Evolutionary conservation across 2,113 vertebrate species (phyloP), one percentile per base, ranked within the genome.

Genomic region (Excalfactoria chinensis): DNA sequence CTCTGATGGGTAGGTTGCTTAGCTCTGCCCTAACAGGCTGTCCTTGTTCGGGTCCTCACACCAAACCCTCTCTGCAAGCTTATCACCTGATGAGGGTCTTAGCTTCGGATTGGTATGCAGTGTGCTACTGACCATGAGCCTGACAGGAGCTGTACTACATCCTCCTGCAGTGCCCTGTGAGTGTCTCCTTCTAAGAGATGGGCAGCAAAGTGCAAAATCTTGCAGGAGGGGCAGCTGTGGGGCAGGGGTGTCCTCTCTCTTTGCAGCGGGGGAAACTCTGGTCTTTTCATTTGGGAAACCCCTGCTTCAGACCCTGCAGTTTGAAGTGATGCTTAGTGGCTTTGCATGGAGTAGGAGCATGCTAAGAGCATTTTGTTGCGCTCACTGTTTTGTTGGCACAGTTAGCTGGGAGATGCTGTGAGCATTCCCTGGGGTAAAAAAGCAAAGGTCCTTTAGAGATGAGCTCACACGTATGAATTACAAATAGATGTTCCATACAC

Each of bases 1-100:
- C 55, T 90, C 58, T 81, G 68, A 26, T 43, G 26, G 49, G 63
- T 85, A 62, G 43, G n/a, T 68, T 91, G 71, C 84, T 95, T 90
- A 48, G 82, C 84, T 93, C 46, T 64, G 60, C 77, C 70, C 17
- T 0, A 1, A 44, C 77, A 86, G 67, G 51, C 74, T 76, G 20
- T 63, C 71, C 46, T 79, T 60, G 8, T 48, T 58, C 2, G 12
- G 40, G 63, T 85, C 55, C 74, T 59, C 75, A 9, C 70, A 55
- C n/a, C 88, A 90, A 69, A 76, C 70, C 88, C 7, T 49, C 56
- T 37, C 28, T 80, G 66, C 44, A 37, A 19, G 67, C 59, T 91
- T 85, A 74, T 60, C 37, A 3, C 25, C 60, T 6, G 18, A 4
- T 10, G 35, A 46, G 32, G 22, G 46, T 19, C 67, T 80, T 59